Evolutionary conservation across 2,888 invertebrate species (phyloP).

Genomic region (Ochropleura plecta): DNA sequence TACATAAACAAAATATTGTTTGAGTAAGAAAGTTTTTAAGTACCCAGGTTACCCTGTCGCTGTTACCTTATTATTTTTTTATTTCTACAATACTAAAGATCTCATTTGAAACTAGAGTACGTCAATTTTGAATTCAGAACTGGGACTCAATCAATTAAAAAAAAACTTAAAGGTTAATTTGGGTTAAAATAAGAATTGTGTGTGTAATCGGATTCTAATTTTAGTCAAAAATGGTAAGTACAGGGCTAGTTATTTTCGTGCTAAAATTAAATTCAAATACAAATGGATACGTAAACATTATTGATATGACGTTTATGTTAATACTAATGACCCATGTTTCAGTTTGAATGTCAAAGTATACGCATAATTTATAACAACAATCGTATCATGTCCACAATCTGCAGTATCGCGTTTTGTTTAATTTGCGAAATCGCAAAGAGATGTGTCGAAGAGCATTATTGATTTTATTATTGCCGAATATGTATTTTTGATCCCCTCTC

Average conservation of each 20-base stretch:
- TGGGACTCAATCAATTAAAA: background rate
- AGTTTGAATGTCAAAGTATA: background rate
- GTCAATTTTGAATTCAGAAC: background rate
- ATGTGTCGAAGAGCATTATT: background rate
- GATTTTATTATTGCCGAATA: background rate
- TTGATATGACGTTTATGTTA: slow-evolving; percentile 13
- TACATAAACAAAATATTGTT: too few relatives aligned
- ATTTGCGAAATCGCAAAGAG: slow-evolving; percentile 6
- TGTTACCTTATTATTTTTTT: background rate
- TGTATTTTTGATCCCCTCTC: background rate
- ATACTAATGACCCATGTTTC: slow-evolving; percentile 1
- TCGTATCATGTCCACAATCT: slow-evolving; percentile 5
- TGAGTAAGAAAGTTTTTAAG: too few relatives aligned
- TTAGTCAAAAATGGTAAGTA: background rate
- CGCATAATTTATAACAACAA: background rate
- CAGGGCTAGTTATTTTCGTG: background rate
- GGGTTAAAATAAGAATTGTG: background rate
- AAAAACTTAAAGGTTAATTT: background rate
- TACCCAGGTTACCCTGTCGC: too few relatives aligned
- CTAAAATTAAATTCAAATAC: slow-evolving; percentile 14
- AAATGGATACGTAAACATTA: slow-evolving; percentile 5
- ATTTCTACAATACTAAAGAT: background rate
- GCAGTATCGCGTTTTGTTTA: background rate
- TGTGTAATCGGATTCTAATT: background rate
- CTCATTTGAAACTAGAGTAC: background rate